Percentiles rank a stretch among this genome's conserved stretches.
Evolutionary conservation across 2,113 vertebrate genomes (phyloP).

Genomic region (Ginglymostoma cirratum): DNA sequence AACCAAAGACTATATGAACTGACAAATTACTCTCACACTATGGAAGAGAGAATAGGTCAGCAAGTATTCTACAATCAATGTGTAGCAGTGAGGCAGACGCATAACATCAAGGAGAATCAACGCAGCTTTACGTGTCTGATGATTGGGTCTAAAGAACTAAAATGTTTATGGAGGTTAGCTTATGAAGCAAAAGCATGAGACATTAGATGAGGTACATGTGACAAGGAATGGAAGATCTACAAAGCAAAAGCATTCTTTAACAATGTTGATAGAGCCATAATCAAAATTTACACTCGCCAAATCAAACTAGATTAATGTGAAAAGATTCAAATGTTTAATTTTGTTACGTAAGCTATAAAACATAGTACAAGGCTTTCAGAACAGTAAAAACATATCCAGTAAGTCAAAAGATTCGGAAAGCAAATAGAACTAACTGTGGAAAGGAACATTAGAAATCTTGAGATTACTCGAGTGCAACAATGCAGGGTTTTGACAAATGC

Average conservation of each 20-base stretch:
- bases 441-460: neutral
- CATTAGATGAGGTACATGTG: neutral
- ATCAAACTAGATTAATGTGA: neutral
- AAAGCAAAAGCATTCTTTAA: neutral
- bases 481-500: neutral
- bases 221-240: neutral
- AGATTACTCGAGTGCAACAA: neutral
- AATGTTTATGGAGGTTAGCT: constrained; percentile 50
- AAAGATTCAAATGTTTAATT: neutral
- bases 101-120: constrained; percentile 51
- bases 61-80: constrained; percentile 52
- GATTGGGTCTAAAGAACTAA: constrained; percentile 48
- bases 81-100: constrained; percentile 48
- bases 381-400: neutral
- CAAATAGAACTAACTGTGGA: neutral
- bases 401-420: neutral
- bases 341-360: neutral
- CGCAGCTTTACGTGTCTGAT: constrained; percentile 49
- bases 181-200: constrained; percentile 40
- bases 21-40: constrained; percentile 24
- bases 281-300: neutral
- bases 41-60: constrained; percentile 47
- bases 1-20: neutral
- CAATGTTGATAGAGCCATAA: neutral
- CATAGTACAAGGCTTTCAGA: neutral